Percentiles rank a stretch among this genome's conserved stretches.
Conservation (phyloP, 2,888 invertebrate genomes). For the Callimorpha dominula region DNA sequence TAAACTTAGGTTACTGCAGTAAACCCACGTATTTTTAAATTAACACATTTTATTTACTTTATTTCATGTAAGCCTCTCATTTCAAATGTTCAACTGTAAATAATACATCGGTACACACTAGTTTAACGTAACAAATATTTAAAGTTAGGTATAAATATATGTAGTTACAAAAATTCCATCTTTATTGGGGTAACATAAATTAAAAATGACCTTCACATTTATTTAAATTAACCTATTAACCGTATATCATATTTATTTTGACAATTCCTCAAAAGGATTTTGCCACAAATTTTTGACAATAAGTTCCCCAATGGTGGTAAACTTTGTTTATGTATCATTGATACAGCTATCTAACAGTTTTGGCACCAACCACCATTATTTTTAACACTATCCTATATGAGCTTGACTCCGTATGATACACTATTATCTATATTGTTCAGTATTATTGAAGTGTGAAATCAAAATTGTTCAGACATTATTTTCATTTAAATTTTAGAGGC, state of each 20-base stretch:
- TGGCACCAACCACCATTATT: not conserved
- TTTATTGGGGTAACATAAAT: constrained; percentile 34
- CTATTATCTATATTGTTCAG: not conserved
- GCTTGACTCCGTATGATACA: not conserved
- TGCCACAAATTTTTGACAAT: not conserved
- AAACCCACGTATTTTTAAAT: not conserved
- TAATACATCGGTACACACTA: constrained; percentile 34
- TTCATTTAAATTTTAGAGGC: not conserved
- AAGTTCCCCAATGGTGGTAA: not conserved
- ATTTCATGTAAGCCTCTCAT: constrained; percentile 36
- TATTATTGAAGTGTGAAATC: constrained; percentile 6
- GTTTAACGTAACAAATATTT: constrained; percentile 43
- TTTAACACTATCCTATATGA: not conserved
- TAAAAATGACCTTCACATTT: not conserved
- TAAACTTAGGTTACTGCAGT: not conserved
- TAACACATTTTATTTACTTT: constrained; percentile 9
- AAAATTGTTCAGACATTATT: not conserved
- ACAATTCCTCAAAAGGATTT: not conserved
- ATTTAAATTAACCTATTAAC: not conserved
- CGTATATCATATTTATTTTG: not conserved
- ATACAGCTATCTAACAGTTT: no score
- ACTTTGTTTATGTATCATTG: not conserved
- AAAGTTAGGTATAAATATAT: constrained; percentile 33
- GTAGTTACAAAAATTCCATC: constrained; percentile 33
- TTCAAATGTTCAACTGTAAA: constrained; percentile 44